phyloP scores from a whole-genome alignment of 2,113 vertebrate genomes.

The Cebus imitator region DNA sequence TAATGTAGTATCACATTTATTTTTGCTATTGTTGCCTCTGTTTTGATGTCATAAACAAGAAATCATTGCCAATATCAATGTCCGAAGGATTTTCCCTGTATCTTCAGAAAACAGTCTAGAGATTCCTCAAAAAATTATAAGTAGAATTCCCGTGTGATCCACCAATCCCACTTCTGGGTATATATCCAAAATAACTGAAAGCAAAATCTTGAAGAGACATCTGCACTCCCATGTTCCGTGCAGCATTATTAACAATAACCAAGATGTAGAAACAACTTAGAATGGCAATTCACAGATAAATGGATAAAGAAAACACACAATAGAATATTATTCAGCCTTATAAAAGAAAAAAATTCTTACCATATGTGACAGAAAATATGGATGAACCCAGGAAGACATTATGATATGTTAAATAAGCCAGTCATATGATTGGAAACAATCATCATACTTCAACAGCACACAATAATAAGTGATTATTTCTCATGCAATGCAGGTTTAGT shows the following conservation, averaged over 20 bases:
- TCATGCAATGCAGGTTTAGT: background rate
- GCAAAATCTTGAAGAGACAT: background rate
- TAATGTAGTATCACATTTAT: background rate
- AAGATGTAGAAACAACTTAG: background rate
- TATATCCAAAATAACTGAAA: background rate
- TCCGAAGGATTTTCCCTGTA: background rate
- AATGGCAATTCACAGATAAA: background rate
- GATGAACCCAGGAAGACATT: background rate
- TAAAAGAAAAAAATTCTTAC: background rate
- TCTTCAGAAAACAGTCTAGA: background rate
- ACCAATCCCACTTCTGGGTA: background rate
- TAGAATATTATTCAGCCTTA: background rate
- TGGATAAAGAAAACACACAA: background rate
- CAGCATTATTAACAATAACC: background rate
- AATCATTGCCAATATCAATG: background rate
- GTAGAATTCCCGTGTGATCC: background rate
- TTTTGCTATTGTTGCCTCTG: background rate
- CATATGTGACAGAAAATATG: background rate
- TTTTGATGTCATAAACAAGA: background rate
- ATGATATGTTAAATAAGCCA: background rate
- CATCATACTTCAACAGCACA: background rate
- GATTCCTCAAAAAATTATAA: background rate
- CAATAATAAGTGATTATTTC: background rate
- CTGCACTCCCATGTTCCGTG: background rate
- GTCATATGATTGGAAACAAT: background rate